Conservation (phyloP, 2,888 invertebrate species). For the Conistra vaccinii region DNA sequence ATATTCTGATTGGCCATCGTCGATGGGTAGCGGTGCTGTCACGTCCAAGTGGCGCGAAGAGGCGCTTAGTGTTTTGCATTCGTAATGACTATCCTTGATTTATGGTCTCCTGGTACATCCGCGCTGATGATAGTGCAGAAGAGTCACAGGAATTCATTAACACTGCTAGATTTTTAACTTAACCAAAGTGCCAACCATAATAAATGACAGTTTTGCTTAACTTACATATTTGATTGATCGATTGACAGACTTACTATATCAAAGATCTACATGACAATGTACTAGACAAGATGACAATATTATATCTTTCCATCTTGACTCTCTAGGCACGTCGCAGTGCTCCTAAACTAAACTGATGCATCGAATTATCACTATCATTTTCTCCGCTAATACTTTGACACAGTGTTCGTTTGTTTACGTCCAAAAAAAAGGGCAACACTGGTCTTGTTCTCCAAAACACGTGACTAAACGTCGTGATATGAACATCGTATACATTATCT, state of each 20-base stretch:
- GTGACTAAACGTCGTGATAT: conserved; percentile 22
- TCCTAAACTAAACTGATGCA: background rate
- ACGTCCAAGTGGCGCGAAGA: conserved; percentile 38
- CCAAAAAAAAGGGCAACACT: conserved; percentile 34
- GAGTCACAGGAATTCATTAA: background rate
- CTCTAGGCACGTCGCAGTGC: background rate
- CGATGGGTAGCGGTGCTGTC: conserved; percentile 38
- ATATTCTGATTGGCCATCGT: conserved; percentile 41
- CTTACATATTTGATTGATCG: background rate
- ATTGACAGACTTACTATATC: background rate
- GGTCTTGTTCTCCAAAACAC: conserved; percentile 20
- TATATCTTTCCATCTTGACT: background rate
- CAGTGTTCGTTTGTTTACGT: conserved; percentile 46
- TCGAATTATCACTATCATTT: background rate
- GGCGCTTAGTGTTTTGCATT: conserved; percentile 47
- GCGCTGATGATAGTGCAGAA: conserved; percentile 1
- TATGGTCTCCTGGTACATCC: conserved; percentile 44
- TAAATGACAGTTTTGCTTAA: background rate
- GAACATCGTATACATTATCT: conserved; percentile 23
- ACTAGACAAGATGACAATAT: background rate
- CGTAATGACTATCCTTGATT: conserved; percentile 46
- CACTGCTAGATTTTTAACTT: background rate
- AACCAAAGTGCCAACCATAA: background rate
- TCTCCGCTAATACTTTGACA: background rate
- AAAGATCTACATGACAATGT: background rate